Evolutionary conservation across 2,888 invertebrate genomes (phyloP).

Genomic region (Heliconius hortense): DNA sequence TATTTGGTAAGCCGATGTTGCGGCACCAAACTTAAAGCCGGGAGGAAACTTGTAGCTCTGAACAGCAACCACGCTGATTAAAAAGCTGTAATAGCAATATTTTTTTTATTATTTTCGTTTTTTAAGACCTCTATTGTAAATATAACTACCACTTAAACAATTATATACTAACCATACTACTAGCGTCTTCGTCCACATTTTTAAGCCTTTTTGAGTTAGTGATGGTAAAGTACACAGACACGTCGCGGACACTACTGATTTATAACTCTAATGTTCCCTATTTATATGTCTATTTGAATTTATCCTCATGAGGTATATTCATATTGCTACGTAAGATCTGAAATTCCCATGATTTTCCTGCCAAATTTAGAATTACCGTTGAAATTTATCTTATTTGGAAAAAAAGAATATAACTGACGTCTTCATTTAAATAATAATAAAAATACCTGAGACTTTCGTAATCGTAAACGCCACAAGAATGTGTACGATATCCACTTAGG

Average conservation of each 20-base stretch:
- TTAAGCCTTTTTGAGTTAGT: background rate
- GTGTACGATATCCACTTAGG: no score
- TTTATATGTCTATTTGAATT: background rate
- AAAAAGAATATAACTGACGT: background rate
- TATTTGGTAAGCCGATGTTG: constrained; percentile 63
- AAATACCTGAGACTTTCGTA: no score
- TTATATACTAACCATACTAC: constrained; percentile 1
- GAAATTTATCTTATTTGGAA: background rate
- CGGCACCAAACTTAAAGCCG: constrained; percentile 60
- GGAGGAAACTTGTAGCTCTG: constrained; percentile 49
- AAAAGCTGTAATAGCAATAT: background rate
- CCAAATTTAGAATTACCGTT: background rate
- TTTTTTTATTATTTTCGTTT: no score
- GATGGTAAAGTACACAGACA: background rate
- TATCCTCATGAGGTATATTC: background rate
- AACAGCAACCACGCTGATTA: background rate
- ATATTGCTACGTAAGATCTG: background rate
- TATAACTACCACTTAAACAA: background rate
- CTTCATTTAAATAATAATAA: no score
- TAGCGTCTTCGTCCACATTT: constrained; percentile 10
- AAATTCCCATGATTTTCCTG: background rate
- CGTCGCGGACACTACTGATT: background rate
- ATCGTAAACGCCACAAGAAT: no score
- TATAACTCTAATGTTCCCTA: background rate
- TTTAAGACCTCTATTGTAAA: background rate